phyloP scores from a whole-genome alignment of 2,797 vertebrate genomes.

The Diplodus sargus region DNA sequence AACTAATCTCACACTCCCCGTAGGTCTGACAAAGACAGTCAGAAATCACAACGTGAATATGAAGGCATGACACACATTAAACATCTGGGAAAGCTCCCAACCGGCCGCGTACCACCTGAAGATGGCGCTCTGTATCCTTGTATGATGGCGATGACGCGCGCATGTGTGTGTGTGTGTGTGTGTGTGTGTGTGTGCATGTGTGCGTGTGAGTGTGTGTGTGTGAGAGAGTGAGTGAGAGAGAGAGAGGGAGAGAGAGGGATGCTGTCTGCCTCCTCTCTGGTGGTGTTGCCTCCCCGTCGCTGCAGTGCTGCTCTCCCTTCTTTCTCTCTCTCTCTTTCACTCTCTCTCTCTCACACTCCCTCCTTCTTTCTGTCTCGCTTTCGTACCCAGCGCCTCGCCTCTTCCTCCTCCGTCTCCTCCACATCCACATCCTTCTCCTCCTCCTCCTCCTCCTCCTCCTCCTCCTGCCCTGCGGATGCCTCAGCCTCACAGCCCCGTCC shows the following conservation, averaged over 20 bases:
- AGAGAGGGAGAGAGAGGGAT: slow-evolving; percentile 54
- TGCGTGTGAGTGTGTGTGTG: slow-evolving; percentile 12
- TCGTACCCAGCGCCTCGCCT: slow-evolving; percentile 55
- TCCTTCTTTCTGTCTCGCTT: slow-evolving; percentile 56
- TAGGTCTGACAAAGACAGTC: background rate
- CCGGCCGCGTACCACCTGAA: slow-evolving; percentile 46
- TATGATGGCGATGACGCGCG: slow-evolving; percentile 16
- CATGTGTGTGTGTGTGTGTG: slow-evolving; percentile 28
- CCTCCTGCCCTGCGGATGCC: slow-evolving; percentile 65
- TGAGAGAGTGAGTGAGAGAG: background rate
- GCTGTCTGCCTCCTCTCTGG: slow-evolving; percentile 75
- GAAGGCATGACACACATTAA: background rate
- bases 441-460: slow-evolving; percentile 22
- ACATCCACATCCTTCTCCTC: slow-evolving; percentile 2
- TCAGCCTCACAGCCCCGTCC: slow-evolving; percentile 61
- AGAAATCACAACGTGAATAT: background rate
- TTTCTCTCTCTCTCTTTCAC: too few species aligned
- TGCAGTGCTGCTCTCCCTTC: slow-evolving; percentile 74
- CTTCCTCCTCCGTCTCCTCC: slow-evolving; percentile 29
- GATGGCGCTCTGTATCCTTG: slow-evolving; percentile 76
- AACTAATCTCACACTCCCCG: background rate
- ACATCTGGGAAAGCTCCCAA: slow-evolving; percentile 19
- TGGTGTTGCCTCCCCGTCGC: slow-evolving; percentile 72
- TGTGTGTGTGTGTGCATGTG: slow-evolving; percentile 1
- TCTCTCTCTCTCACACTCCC: slow-evolving; percentile 14